phyloP scores from a whole-genome alignment of 2,797 vertebrate genomes.

The Crypturellus tataupa region DNA sequence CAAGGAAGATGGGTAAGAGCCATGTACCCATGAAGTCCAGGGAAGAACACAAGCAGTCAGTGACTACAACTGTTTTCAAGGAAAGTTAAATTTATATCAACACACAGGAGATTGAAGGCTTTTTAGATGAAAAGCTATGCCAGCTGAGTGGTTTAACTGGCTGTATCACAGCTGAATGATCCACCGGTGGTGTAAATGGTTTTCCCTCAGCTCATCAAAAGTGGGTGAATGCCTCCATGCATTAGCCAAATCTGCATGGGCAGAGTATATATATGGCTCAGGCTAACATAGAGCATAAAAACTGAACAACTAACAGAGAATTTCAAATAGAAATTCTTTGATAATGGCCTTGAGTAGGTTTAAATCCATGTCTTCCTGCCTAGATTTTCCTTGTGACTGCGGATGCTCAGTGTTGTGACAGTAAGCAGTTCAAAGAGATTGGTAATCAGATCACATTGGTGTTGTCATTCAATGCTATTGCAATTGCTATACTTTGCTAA shows the following conservation, averaged over 20 bases:
- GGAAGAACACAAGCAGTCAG: not conserved
- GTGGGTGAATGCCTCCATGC: not conserved
- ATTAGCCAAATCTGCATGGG: not conserved
- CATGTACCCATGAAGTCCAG: not conserved
- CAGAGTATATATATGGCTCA: not conserved
- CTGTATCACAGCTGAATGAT: not conserved
- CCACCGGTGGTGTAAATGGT: not conserved
- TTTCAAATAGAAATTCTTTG: not conserved
- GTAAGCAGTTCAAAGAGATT: not conserved
- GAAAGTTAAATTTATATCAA: not conserved
- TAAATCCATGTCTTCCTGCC: no score
- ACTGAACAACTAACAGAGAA: not conserved
- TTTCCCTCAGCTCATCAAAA: not conserved
- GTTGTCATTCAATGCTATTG: not conserved
- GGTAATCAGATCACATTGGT: not conserved
- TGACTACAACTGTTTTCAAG: not conserved
- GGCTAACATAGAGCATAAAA: not conserved
- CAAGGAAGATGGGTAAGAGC: not conserved
- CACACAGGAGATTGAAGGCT: not conserved
- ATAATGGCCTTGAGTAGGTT: not conserved
- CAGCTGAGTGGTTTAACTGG: not conserved
- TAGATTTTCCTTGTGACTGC: not conserved
- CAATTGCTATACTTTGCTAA: not conserved
- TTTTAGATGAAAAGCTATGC: not conserved
- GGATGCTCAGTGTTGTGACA: not conserved